Conservation (phyloP, 2,113 vertebrate genomes). For the Raphicerus campestris region DNA sequence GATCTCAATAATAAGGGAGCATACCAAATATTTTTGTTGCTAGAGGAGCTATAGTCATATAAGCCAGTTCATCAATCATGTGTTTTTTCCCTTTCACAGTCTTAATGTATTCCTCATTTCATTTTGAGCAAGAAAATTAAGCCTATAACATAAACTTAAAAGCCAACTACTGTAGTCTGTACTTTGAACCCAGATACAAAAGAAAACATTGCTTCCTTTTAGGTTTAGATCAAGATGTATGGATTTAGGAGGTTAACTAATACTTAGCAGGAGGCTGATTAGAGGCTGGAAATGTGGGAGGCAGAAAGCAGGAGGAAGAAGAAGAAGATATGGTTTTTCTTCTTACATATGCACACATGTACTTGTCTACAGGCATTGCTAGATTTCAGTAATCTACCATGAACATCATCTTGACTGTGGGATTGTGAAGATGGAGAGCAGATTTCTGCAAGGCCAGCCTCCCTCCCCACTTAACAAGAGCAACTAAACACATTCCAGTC, state of each 20-base stretch:
- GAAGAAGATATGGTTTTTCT: conserved; percentile 1
- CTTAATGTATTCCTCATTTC: conserved; percentile 75
- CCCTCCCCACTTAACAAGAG: neutral
- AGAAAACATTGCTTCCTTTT: conserved; percentile 43
- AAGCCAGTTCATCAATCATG: conserved; percentile 74
- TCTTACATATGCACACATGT: neutral
- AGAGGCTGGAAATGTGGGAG: neutral
- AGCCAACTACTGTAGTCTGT: conserved; percentile 66
- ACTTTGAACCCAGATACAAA: conserved; percentile 66
- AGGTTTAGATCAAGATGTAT: conserved; percentile 59
- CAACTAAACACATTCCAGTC: neutral
- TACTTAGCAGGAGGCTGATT: conserved; percentile 31
- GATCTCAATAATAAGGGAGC: conserved; percentile 76
- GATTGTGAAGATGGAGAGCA: neutral
- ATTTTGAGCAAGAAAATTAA: conserved; percentile 71
- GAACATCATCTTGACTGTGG: neutral
- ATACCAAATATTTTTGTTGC: conserved; percentile 75
- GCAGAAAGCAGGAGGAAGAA: neutral
- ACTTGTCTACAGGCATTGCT: neutral
- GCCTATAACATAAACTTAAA: conserved; percentile 55
- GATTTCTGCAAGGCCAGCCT: neutral
- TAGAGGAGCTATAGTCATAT: conserved; percentile 69
- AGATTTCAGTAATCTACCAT: neutral
- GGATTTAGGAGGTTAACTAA: conserved; percentile 57
- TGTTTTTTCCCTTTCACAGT: conserved; percentile 44